phyloP scores from a whole-genome alignment of 1,140 invertebrate genomes.

The Panagrolaimus sp. region DNA sequence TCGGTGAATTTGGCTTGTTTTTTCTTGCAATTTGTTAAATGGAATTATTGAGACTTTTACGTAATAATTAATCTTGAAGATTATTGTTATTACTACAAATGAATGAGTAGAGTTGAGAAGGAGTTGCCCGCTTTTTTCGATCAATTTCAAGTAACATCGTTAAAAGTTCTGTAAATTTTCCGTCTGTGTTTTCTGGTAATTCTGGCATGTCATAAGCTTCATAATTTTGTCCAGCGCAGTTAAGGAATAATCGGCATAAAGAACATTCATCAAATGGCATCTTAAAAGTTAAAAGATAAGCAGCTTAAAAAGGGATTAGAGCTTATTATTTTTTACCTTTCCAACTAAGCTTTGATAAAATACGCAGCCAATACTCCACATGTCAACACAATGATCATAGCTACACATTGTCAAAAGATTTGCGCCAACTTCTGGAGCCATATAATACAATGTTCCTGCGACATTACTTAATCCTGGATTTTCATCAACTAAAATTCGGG shows the following conservation, averaged over 20 bases:
- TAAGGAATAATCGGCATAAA: constrained; percentile 54
- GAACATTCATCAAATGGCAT: constrained; percentile 51
- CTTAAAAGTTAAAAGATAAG: constrained; percentile 32
- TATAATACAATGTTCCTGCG: constrained; percentile 55
- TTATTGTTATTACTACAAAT: not conserved
- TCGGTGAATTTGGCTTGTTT: not conserved
- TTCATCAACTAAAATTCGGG: constrained; percentile 38
- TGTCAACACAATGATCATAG: constrained; percentile 52
- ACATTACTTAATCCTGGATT: constrained; percentile 51
- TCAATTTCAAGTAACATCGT: constrained; percentile 49
- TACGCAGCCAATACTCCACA: constrained; percentile 55
- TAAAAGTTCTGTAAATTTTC: constrained; percentile 33
- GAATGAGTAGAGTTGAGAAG: constrained; percentile 26
- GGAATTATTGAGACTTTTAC: constrained; percentile 29
- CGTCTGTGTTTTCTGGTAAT: constrained; percentile 41
- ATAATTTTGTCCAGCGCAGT: constrained; percentile 50
- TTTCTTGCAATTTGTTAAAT: constrained; percentile 30
- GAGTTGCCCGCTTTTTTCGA: constrained; percentile 38
- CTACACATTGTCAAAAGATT: constrained; percentile 46
- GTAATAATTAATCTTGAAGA: constrained; percentile 28
- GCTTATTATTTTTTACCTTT: constrained; percentile 30
- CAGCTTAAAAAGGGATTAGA: constrained; percentile 25
- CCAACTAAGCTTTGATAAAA: constrained; percentile 52
- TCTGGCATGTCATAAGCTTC: constrained; percentile 53
- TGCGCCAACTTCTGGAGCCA: constrained; percentile 56